Percentiles rank a stretch among this genome's conserved stretches.
phyloP scores from a whole-genome alignment of 2,888 invertebrate genomes.

The Ophion obscuratus region DNA sequence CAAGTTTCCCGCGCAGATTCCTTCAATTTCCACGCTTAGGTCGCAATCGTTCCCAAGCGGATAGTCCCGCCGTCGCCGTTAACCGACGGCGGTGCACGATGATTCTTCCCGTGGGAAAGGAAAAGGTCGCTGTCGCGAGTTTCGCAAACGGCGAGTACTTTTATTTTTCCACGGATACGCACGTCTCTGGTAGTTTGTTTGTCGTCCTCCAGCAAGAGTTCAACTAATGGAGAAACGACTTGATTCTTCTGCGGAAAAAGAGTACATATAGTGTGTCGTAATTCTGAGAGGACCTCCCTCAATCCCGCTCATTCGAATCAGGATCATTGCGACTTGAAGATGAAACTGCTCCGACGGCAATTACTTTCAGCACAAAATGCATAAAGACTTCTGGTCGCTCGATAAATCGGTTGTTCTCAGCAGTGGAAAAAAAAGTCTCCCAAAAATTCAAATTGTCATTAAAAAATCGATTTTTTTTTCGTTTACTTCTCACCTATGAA shows the following conservation, averaged over 20 bases:
- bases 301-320: neutral
- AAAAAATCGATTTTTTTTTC: no score
- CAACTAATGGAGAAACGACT: slow-evolving; percentile 10
- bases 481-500: no score
- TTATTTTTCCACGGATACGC: slow-evolving; percentile 47
- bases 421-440: no score
- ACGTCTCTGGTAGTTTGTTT: neutral
- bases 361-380: neutral
- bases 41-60: slow-evolving; percentile 57
- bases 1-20: slow-evolving; percentile 42
- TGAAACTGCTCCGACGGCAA: neutral
- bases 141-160: slow-evolving; percentile 35
- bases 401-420: no score
- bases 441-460: no score
- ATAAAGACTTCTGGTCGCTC: neutral
- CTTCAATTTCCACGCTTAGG: slow-evolving; percentile 57
- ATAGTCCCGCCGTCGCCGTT: slow-evolving; percentile 9
- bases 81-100: slow-evolving; percentile 37
- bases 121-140: slow-evolving; percentile 50
- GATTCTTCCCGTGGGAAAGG: slow-evolving; percentile 63
- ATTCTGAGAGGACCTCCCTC: neutral
- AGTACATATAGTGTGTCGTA: neutral
- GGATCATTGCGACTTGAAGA: neutral
- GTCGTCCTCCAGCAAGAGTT: slow-evolving; percentile 15
- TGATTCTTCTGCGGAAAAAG: slow-evolving; percentile 1